phyloP scores from a whole-genome alignment of 1,140 invertebrate species.

The Conus betulinus region DNA sequence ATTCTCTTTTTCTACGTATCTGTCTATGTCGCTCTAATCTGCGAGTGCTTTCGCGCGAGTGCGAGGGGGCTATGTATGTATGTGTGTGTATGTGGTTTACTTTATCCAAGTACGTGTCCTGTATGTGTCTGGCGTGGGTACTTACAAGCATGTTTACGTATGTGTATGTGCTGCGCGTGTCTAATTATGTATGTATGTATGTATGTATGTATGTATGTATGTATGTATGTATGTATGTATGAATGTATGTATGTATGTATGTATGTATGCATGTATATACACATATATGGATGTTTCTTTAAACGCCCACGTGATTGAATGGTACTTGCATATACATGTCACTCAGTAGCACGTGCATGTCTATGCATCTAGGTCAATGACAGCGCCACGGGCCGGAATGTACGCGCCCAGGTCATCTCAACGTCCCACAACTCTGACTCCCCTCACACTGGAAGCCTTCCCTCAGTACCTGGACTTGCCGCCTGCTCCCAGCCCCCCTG shows the following conservation, averaged over 20 bases:
- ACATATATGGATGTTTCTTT: no score
- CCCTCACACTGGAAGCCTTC: constrained; percentile 3
- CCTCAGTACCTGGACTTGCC: constrained; percentile 36
- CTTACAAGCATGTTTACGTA: not conserved
- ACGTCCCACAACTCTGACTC: not conserved
- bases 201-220: not conserved
- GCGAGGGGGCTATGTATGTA: not conserved
- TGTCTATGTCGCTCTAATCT: not conserved
- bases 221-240: not conserved
- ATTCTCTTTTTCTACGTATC: not conserved
- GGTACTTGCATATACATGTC: no score
- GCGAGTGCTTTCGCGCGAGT: not conserved
- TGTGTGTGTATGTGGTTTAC: not conserved
- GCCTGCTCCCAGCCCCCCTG: constrained; percentile 29
- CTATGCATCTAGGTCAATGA: not conserved
- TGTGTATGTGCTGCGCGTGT: not conserved
- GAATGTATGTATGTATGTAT: not conserved
- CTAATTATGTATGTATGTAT: not conserved
- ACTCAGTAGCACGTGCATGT: no score
- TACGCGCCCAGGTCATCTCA: constrained; percentile 21
- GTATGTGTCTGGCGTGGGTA: not conserved
- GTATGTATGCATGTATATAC: not conserved
- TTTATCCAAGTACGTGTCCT: no score
- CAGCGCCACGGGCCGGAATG: not conserved
- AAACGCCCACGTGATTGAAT: no score